These are phyloP conservation scores for Theristicus caerulescens DNA, from an alignment of 2,113 vertebrate species.

Conservation along the genomic window DNA sequence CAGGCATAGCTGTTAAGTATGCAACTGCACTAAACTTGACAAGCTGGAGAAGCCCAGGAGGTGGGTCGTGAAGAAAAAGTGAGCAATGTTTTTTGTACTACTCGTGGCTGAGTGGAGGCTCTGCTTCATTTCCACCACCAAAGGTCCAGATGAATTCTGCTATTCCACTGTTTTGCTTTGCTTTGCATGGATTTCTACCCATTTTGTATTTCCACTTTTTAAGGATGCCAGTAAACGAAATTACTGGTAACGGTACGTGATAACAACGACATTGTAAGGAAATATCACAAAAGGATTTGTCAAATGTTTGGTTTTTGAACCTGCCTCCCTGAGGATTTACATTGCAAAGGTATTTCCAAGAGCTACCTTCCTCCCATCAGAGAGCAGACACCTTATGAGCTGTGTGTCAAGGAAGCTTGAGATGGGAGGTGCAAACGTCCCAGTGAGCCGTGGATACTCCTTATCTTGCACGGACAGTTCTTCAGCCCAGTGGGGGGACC, in stretches of 20 bases:
- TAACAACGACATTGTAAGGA: background rate
- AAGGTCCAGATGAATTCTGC: background rate
- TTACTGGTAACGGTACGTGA: accelerated
- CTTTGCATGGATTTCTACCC: background rate
- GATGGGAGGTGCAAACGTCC: background rate
- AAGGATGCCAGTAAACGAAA: background rate
- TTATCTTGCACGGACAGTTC: background rate
- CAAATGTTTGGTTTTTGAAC: background rate
- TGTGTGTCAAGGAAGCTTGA: background rate
- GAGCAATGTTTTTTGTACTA: background rate
- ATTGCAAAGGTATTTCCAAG: background rate
- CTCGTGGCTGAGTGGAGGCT: accelerated
- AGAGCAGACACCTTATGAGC: background rate
- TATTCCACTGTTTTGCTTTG: background rate
- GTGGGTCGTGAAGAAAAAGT: background rate
- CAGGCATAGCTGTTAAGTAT: background rate
- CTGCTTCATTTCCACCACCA: background rate
- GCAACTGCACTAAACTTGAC: background rate
- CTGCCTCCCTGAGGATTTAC: background rate
- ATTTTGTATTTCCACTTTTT: background rate
- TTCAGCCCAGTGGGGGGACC: background rate
- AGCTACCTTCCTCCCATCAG: background rate
- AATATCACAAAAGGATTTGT: background rate
- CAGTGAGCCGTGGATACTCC: background rate
- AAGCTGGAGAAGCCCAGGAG: background rate